Evolutionary conservation across 2,888 invertebrate species (phyloP), one percentile per base, ranked within the genome.

Genomic region (Gastrophysa polygoni): DNA sequence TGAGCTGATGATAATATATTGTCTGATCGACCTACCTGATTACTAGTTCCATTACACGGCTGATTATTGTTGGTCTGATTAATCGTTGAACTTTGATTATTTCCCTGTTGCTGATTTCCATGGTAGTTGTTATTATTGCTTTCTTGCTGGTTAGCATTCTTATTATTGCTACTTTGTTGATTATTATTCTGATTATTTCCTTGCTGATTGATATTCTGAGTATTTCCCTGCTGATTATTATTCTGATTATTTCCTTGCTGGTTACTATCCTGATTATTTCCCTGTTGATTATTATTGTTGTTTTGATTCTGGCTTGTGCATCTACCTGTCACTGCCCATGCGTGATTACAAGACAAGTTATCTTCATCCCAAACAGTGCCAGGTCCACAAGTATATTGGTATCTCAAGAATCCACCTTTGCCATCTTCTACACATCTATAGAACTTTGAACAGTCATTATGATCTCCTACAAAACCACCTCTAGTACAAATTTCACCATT

Each of bases 291-390:
- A 46, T n/a, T n/a, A n/a, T n/a, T n/a, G n/a, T n/a, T n/a, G n/a
- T n/a, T n/a, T n/a, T n/a, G n/a, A n/a, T n/a, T n/a, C n/a, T n/a
- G n/a, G n/a, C n/a, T n/a, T n/a, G 50, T 67, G 10, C 77, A 77
- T 67, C 67, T 74, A 18, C 75, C 75, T 17, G 44, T 63, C 29
- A 86, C 87, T 60, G 86, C 85, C 83, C 87, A 87, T 34, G 86
- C 85, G 78, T 92, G 87, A 79, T 93, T 92, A 78, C 93, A 93
- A 51, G 88, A 85, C 75, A 86, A 82, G 59, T 87, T 80, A 55
- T 83, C 81, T 59, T 87, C 85, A 81, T 91, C 91, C 92, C 92
- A 93, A 34, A 90, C 88, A 6, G 92, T 93, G 52, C 91, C 91
- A 60, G 89, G 86, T 1, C 88, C 89, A 78, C 93, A 93, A 14